Percentiles rank a stretch among this genome's conserved stretches.
Evolutionary conservation across 2,888 invertebrate genomes (phyloP).

Genomic region (Chironomus riparius): DNA sequence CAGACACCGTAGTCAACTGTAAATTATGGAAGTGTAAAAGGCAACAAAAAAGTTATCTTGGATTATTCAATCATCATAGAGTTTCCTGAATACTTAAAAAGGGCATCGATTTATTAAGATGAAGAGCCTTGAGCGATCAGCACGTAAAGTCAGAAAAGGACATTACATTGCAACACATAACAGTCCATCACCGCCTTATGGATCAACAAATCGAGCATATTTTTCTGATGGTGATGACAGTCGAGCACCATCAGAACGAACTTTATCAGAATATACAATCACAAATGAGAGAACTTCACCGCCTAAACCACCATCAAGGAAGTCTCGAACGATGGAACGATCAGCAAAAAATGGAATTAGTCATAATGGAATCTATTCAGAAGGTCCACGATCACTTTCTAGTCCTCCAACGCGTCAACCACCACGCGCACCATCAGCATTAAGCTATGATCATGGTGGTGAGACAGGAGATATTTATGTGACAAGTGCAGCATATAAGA

Average conservation of each 20-base stretch:
- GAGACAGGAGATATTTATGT: constrained; percentile 77
- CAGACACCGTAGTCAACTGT: neutral
- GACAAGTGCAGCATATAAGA: constrained; percentile 73
- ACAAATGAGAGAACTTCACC: constrained; percentile 46
- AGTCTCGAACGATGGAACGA: neutral
- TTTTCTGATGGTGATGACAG: constrained; percentile 70
- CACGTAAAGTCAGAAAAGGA: constrained; percentile 50
- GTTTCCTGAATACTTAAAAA: no score
- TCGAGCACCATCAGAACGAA: constrained; percentile 65
- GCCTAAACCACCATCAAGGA: constrained; percentile 7
- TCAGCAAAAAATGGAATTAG: neutral
- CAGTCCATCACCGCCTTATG: constrained; percentile 41
- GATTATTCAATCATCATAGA: neutral
- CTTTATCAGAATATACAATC: constrained; percentile 66
- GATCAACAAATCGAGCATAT: constrained; percentile 55
- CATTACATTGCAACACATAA: constrained; percentile 60
- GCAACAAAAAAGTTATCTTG: neutral
- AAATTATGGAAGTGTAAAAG: neutral
- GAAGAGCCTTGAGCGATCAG: constrained; percentile 9
- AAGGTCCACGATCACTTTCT: constrained; percentile 33
- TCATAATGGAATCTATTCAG: constrained; percentile 40
- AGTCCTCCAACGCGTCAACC: constrained; percentile 44
- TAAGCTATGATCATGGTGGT: constrained; percentile 44
- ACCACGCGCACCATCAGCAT: constrained; percentile 46
- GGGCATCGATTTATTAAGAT: neutral